These are phyloP conservation scores for Gryllus longicercus DNA, from an alignment of 2,888 invertebrate species.

Conservation along the genomic window DNA sequence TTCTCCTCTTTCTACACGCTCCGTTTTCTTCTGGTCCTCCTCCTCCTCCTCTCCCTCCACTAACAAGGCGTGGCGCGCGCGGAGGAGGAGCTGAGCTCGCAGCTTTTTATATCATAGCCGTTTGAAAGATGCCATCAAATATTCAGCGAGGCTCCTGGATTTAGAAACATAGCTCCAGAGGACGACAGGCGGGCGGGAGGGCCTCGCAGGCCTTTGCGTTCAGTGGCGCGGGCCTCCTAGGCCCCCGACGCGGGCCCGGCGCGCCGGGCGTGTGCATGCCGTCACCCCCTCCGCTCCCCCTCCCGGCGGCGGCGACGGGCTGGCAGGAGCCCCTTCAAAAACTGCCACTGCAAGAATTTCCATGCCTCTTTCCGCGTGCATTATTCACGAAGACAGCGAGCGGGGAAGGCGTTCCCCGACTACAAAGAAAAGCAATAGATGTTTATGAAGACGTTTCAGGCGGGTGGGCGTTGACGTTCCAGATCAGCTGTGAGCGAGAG, in stretches of 20 bases:
- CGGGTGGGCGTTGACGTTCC: not conserved
- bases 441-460: conserved; percentile 11
- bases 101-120: conserved; percentile 17
- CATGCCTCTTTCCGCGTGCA: not conserved
- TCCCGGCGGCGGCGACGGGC: not conserved
- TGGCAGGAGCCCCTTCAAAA: not conserved
- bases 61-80: not conserved
- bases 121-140: conserved; percentile 17
- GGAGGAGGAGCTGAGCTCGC: not conserved
- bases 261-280: no score
- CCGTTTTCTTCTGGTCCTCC: not conserved
- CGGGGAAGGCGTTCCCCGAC: not conserved
- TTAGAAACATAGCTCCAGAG: conserved; percentile 6
- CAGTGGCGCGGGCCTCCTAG: no score
- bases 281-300: not conserved
- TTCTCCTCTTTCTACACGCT: no score
- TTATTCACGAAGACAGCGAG: not conserved
- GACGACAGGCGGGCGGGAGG: not conserved
- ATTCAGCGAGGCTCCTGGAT: conserved; percentile 7
- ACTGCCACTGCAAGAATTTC: not conserved
- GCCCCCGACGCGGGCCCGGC: no score
- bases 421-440: conserved; percentile 17
- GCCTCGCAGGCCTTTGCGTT: not conserved
- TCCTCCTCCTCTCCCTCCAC: not conserved
- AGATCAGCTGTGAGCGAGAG: not conserved